Evolutionary conservation across 2,888 invertebrate species (phyloP).

Genomic region (Brachyopa scutellaris): DNA sequence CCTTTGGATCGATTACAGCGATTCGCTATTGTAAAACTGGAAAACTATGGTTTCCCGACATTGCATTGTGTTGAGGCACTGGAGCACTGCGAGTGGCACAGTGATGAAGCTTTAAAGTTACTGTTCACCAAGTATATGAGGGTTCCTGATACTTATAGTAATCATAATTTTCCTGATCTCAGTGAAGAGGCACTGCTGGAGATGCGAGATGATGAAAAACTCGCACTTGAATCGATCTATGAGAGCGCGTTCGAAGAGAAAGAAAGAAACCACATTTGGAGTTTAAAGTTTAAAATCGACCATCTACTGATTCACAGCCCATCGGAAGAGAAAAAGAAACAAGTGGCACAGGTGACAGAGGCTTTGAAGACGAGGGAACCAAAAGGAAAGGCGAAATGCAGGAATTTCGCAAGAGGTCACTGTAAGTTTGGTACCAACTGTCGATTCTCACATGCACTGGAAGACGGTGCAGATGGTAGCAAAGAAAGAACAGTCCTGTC

Average conservation of each 20-base stretch:
- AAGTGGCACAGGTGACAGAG: constrained; percentile 80
- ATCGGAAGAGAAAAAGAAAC: constrained; percentile 81
- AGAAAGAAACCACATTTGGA: constrained; percentile 88
- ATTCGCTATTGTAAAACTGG: constrained; percentile 88
- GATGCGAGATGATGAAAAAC: constrained; percentile 88
- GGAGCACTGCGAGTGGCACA: constrained; percentile 85
- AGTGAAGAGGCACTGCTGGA: constrained; percentile 84
- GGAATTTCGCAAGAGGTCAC: constrained; percentile 84
- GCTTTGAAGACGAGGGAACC: constrained; percentile 73
- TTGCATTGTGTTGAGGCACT: constrained; percentile 90
- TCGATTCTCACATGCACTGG: constrained; percentile 86
- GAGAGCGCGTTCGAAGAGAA: constrained; percentile 87
- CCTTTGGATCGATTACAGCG: constrained; percentile 86
- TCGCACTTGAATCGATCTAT: constrained; percentile 90
- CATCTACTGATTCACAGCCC: constrained; percentile 85
- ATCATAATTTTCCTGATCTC: constrained; percentile 75
- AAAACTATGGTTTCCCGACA: constrained; percentile 89
- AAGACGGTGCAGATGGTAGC: constrained; percentile 74
- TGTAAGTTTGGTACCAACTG: constrained; percentile 90
- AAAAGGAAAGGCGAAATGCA: constrained; percentile 83
- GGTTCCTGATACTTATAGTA: constrained; percentile 47
- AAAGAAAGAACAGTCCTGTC: constrained; percentile 74
- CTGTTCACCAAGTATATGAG: constrained; percentile 88
- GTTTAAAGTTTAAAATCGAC: constrained; percentile 86
- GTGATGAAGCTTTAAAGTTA: constrained; percentile 88